phyloP scores from a whole-genome alignment of 2,797 vertebrate genomes.

The Myotis daubentonii region DNA sequence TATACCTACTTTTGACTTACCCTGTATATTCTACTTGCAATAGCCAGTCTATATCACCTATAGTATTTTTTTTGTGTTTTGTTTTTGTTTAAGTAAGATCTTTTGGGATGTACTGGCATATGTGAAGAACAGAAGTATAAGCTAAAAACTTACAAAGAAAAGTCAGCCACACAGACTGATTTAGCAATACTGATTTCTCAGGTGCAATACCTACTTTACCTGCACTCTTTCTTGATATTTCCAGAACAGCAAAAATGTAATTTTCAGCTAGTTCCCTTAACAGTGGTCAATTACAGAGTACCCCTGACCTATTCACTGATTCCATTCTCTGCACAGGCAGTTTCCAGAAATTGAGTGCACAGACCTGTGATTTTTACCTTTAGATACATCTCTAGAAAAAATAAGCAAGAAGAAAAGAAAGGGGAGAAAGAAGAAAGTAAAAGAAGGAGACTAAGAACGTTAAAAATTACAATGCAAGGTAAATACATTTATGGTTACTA shows the following conservation, averaged over 20 bases:
- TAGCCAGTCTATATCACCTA: background rate
- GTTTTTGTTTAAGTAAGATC: background rate
- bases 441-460: background rate
- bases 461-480: background rate
- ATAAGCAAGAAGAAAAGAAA: constrained; percentile 20
- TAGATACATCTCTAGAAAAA: background rate
- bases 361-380: constrained; percentile 44
- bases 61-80: background rate
- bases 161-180: background rate
- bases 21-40: background rate
- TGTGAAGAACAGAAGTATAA: background rate
- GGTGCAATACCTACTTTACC: background rate
- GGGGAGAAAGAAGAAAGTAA: background rate
- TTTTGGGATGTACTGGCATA: background rate
- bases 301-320: constrained; percentile 7
- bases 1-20: background rate
- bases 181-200: constrained; percentile 35
- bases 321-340: background rate
- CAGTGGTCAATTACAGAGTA: constrained; percentile 27
- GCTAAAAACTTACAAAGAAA: background rate
- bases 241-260: constrained; percentile 32
- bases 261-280: constrained; percentile 46
- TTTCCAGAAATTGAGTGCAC: constrained; percentile 51
- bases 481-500: background rate
- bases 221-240: background rate